Percentiles rank a stretch among this genome's conserved stretches.
These are phyloP conservation scores for Tetragonula clypearis DNA, from an alignment of 1,140 invertebrate genomes.

Conservation along the genomic window DNA sequence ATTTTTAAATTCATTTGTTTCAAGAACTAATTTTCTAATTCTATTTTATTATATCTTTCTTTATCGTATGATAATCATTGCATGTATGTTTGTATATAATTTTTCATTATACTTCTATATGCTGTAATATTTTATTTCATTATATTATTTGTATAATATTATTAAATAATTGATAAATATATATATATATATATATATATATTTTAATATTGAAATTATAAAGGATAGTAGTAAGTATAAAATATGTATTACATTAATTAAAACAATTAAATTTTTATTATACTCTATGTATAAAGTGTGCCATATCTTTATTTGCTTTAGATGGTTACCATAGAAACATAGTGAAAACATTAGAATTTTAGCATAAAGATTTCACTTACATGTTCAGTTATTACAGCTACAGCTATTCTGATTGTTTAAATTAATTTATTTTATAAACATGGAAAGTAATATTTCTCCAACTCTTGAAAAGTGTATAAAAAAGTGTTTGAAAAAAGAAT, in stretches of 20 bases:
- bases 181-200: neutral
- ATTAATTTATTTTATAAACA: conserved; percentile 37
- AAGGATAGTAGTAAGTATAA: neutral
- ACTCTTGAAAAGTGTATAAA: conserved; percentile 74
- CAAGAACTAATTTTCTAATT: too few species aligned
- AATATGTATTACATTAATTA: neutral
- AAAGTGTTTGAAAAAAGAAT: conserved; percentile 74
- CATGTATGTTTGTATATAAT: conserved; percentile 21
- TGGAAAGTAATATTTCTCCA: conserved; percentile 70
- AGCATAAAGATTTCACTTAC: conserved; percentile 15
- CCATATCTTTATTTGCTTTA: neutral
- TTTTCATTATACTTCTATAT: conserved; percentile 8
- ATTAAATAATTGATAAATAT: neutral
- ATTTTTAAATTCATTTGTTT: too few species aligned
- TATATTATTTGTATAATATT: neutral
- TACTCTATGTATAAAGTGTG: neutral
- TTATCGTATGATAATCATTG: too few species aligned
- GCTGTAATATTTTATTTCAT: conserved; percentile 21
- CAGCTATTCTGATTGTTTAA: conserved; percentile 2
- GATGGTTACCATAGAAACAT: conserved; percentile 35
- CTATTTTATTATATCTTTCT: too few species aligned
- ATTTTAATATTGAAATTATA: conserved; percentile 1
- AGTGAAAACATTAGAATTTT: conserved; percentile 57
- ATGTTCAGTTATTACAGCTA: neutral
- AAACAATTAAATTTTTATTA: neutral